Conservation (phyloP, 1,140 invertebrate genomes). For the Zelostemma sp. region DNA sequence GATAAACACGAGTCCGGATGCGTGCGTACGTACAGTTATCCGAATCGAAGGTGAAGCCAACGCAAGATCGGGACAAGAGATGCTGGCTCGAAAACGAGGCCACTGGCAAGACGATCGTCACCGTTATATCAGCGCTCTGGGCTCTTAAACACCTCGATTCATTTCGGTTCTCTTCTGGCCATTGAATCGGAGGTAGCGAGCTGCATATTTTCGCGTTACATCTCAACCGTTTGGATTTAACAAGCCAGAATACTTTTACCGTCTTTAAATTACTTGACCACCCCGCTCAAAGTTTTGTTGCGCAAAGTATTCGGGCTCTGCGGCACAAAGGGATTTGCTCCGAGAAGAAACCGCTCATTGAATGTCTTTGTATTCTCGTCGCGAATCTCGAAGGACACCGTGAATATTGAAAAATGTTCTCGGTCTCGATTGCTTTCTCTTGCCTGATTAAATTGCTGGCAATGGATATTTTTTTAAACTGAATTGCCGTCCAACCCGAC, state of each 20-base stretch:
- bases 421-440: slow-evolving; percentile 15
- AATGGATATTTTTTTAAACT: background rate
- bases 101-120: slow-evolving; percentile 59
- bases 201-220: slow-evolving; percentile 4
- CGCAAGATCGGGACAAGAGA: slow-evolving; percentile 25
- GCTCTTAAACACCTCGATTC: slow-evolving; percentile 56
- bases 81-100: slow-evolving; percentile 58
- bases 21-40: slow-evolving; percentile 58
- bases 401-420: slow-evolving; percentile 25
- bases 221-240: slow-evolving; percentile 12
- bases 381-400: slow-evolving; percentile 4
- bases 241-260: slow-evolving; percentile 3
- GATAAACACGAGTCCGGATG: slow-evolving; percentile 21
- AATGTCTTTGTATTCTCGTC: slow-evolving; percentile 9
- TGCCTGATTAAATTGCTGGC: slow-evolving; percentile 4
- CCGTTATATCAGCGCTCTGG: slow-evolving; percentile 65
- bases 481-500: slow-evolving; percentile 12
- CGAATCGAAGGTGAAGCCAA: slow-evolving; percentile 50
- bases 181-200: slow-evolving; percentile 17
- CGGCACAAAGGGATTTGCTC: background rate
- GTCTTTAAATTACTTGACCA: slow-evolving; percentile 20
- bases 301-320: too few species aligned
- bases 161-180: slow-evolving; percentile 45
- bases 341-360: background rate
- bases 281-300: too few species aligned